Percentiles rank a stretch among this genome's conserved stretches.
Conservation (phyloP, 2,113 vertebrate genomes). For the Merops nubicus region DNA sequence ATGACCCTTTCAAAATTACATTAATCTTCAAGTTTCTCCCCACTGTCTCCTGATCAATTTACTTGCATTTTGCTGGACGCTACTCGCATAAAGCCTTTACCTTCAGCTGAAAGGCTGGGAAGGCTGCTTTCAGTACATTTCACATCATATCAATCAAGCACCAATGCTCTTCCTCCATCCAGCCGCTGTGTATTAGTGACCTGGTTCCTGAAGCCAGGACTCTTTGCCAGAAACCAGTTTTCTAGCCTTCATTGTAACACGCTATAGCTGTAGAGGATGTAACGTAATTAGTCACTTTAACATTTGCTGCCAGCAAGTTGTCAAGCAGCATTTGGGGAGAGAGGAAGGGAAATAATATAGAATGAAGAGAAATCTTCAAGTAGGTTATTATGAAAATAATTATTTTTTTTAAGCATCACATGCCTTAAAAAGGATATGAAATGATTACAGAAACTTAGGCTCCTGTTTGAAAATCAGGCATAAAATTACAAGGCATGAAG, state of each 20-base stretch:
- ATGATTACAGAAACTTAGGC: neutral
- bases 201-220: neutral
- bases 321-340: neutral
- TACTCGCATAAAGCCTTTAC: neutral
- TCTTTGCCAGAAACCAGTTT: neutral
- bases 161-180: neutral
- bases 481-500: neutral
- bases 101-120: neutral
- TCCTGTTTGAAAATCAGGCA: neutral
- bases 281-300: neutral
- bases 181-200: neutral
- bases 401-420: neutral
- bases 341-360: neutral
- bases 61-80: neutral
- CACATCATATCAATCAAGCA: neutral
- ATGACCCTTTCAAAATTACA: neutral
- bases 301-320: constrained; percentile 13
- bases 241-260: neutral
- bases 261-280: neutral
- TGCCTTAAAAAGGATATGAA: neutral
- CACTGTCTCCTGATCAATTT: neutral
- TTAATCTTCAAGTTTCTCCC: neutral
- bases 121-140: neutral
- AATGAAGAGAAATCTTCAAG: neutral
- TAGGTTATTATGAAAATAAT: neutral